Conservation (phyloP, 2,888 invertebrate genomes). For the Andrena minutula region DNA sequence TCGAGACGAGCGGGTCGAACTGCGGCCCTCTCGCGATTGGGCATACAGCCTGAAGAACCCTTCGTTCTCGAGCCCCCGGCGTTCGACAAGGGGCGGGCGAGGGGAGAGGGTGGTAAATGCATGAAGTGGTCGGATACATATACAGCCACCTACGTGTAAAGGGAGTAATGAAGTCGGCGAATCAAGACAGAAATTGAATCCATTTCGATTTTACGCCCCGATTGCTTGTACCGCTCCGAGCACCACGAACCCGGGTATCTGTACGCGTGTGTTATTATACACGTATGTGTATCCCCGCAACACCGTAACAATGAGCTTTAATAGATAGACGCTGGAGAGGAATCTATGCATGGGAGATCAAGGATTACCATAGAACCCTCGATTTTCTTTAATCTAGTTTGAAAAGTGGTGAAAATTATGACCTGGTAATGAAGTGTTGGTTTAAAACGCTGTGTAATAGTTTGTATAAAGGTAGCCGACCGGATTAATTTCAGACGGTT, state of each 20-base stretch:
- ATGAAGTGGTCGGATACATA: constrained; percentile 53
- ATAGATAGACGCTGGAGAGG: not conserved
- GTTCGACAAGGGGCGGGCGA: constrained; percentile 12
- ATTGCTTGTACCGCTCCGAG: constrained; percentile 69
- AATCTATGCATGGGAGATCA: constrained; percentile 10
- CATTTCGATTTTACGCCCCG: constrained; percentile 79
- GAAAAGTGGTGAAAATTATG: constrained; percentile 1
- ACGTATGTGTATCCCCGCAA: not conserved
- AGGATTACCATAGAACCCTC: constrained; percentile 8
- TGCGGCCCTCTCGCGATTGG: constrained; percentile 42
- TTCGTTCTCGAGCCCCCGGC: constrained; percentile 23
- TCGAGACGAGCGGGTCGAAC: constrained; percentile 46
- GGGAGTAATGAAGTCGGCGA: constrained; percentile 77
- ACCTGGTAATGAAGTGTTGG: no score
- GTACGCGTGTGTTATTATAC: not conserved
- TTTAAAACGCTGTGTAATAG: no score
- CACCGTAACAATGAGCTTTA: constrained; percentile 1
- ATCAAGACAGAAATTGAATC: constrained; percentile 80
- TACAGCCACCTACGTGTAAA: constrained; percentile 52
- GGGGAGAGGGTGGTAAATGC: constrained; percentile 56
- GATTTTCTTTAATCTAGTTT: constrained; percentile 4
- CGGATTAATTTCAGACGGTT: no score
- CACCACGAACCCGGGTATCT: constrained; percentile 10
- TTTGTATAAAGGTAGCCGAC: no score
- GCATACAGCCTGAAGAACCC: constrained; percentile 55